Base-by-base conservation (phyloP, 2,797 vertebrate genomes). In the Lutra lutra region DNA sequence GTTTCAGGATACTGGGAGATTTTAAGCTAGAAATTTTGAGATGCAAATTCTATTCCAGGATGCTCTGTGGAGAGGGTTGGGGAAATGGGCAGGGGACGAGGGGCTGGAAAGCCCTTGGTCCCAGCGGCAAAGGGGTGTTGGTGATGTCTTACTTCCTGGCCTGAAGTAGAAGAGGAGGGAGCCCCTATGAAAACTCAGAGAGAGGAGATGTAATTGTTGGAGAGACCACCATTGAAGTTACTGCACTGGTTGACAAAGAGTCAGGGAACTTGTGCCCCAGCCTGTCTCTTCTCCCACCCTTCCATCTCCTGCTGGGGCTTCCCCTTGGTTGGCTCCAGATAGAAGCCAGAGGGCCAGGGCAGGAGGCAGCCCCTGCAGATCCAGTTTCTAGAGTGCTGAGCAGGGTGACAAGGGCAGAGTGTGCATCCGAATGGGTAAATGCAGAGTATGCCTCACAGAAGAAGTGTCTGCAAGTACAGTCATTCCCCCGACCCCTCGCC, bases 1-100 rank as follows among this genome's bases (percentile, higher is more conserved):
- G 56, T 58, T 25, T 46, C 60, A 86, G 83, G 21, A 23, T n/a
- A 40, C 5, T 87, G 35, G 12, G 48, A 64, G 29, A 43, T 70
- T 46, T 68, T 95, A 25, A 95, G 35, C 54, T 86, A n/a, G n/a
- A 56, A 20, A 88, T 94, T 93, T 94, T 51, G 51, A 86, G 64
- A 40, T 3, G 15, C 38, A n/a, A 17, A 14, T 46, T 96, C 29
- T 60, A 7, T 83, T 78, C 64, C 5, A 83, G 58, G 40, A 54
- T 83, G 40, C 17, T 23, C n/a, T 84, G 13, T 25, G 3, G 38
- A 43, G 38, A 66, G 3, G 3, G 11, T 46, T 48, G n/a, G 15
- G 46, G 51, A 87, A 90, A 25, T 2, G 4, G 43, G 14, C 21
- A 25, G 51, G 18, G 20, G 66, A 40, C 68, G 15, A 17, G n/a